These are phyloP conservation scores for Apus apus DNA, from an alignment of 2,113 vertebrate species.

Conservation along the genomic window DNA sequence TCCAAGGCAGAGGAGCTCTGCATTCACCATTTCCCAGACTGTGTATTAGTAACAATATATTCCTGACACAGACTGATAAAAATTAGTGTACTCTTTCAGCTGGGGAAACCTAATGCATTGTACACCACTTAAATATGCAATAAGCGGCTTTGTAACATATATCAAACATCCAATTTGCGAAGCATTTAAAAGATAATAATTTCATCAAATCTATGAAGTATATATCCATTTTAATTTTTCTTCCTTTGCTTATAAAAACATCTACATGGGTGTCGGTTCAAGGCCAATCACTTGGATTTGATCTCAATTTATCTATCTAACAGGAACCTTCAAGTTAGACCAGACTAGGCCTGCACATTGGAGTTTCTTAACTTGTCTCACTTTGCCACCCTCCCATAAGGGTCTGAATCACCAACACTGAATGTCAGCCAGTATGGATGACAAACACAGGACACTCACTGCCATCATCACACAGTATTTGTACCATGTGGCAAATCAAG, in stretches of 20 bases:
- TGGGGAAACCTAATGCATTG: neutral
- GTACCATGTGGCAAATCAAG: neutral
- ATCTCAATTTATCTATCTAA: slow-evolving; percentile 11
- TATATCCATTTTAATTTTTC: neutral
- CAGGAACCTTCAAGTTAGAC: neutral
- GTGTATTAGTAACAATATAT: neutral
- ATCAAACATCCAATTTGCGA: neutral
- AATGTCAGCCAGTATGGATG: neutral
- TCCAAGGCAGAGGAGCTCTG: neutral
- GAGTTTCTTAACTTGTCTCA: neutral
- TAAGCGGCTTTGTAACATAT: neutral
- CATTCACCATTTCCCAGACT: neutral
- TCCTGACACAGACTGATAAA: neutral
- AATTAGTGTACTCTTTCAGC: neutral
- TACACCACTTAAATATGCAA: neutral
- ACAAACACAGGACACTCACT: neutral
- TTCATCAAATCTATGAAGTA: neutral
- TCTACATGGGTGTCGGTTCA: neutral
- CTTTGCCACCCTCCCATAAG: neutral
- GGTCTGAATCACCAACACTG: neutral
- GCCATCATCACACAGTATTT: neutral
- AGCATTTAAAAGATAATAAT: neutral
- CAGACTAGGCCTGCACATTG: neutral
- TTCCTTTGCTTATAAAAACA: neutral
- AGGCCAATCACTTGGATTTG: neutral